These are phyloP conservation scores for Halictus quadricinctus DNA, from an alignment of 2,888 invertebrate species.

Conservation along the genomic window DNA sequence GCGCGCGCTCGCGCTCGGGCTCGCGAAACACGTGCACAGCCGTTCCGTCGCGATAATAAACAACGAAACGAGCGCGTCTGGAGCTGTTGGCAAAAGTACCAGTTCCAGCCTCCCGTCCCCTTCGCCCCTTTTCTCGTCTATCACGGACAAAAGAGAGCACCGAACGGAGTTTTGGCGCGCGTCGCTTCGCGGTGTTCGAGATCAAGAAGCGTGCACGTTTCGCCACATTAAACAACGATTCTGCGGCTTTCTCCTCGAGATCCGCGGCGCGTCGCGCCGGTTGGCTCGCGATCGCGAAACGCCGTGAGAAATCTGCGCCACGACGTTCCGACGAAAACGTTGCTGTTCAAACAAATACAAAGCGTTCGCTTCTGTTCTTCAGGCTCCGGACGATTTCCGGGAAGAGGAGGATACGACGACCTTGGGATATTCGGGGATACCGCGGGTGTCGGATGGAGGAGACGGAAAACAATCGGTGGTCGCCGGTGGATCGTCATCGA, in stretches of 20 bases:
- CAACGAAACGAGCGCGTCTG: constrained; percentile 53
- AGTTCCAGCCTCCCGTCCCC: constrained; percentile 27
- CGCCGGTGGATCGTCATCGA: constrained; percentile 4
- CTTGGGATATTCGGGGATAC: background rate
- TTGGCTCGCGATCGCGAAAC: background rate
- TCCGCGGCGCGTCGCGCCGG: background rate
- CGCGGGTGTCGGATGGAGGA: background rate
- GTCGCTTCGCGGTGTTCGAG: background rate
- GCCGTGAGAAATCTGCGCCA: constrained; percentile 7
- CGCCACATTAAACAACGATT: constrained; percentile 23
- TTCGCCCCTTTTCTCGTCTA: constrained; percentile 7
- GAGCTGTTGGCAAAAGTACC: constrained; percentile 71
- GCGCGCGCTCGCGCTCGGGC: background rate
- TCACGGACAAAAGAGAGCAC: constrained; percentile 61
- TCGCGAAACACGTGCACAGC: constrained; percentile 27
- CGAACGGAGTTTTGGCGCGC: constrained; percentile 43
- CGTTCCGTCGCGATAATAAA: constrained; percentile 49
- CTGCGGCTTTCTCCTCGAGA: constrained; percentile 26
- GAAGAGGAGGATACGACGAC: background rate
- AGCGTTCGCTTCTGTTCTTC: background rate
- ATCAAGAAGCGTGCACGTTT: constrained; percentile 29
- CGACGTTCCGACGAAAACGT: background rate
- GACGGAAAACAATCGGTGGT: background rate
- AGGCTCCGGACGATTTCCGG: background rate
- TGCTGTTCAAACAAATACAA: background rate